These are phyloP conservation scores for Eulacestoma nigropectus DNA, from an alignment of 2,113 vertebrate species.

Conservation along the genomic window DNA sequence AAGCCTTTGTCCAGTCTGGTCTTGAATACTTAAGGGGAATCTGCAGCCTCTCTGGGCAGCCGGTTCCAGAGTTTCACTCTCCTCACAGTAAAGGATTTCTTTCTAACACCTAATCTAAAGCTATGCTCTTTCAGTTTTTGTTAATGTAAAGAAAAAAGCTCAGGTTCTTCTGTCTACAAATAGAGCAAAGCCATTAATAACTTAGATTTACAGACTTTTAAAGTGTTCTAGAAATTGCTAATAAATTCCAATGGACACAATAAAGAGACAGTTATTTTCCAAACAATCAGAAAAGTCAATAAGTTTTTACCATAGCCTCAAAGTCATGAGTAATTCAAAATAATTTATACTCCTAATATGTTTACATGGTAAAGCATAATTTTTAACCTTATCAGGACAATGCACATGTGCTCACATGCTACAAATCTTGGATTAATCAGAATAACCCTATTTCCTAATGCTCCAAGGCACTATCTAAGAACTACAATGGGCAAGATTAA, in stretches of 20 bases:
- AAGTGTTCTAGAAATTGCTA: slow-evolving; percentile 21
- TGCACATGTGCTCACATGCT: slow-evolving; percentile 35
- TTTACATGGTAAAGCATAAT: slow-evolving; percentile 63
- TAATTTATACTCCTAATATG: slow-evolving; percentile 48
- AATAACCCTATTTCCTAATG: slow-evolving; percentile 16
- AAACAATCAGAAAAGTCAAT: slow-evolving; percentile 25
- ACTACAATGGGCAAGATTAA: slow-evolving; percentile 32
- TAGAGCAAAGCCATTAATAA: neutral
- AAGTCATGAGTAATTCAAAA: slow-evolving; percentile 6
- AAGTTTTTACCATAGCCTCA: slow-evolving; percentile 50
- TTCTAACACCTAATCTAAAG: neutral
- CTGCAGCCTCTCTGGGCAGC: neutral
- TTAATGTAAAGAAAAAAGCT: neutral
- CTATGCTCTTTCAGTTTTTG: neutral
- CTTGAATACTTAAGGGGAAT: neutral
- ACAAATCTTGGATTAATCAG: slow-evolving; percentile 48
- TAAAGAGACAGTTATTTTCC: slow-evolving; percentile 35
- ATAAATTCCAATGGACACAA: slow-evolving; percentile 26
- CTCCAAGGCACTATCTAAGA: slow-evolving; percentile 24
- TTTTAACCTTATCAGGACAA: slow-evolving; percentile 67
- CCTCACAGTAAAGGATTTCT: neutral
- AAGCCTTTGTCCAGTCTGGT: neutral
- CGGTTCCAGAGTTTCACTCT: neutral
- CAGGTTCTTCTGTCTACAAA: neutral
- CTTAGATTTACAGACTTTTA: neutral